Percentiles rank a stretch among this genome's conserved stretches.
phyloP scores from a whole-genome alignment of 2,797 vertebrate genomes.

The Apogon talboti region DNA sequence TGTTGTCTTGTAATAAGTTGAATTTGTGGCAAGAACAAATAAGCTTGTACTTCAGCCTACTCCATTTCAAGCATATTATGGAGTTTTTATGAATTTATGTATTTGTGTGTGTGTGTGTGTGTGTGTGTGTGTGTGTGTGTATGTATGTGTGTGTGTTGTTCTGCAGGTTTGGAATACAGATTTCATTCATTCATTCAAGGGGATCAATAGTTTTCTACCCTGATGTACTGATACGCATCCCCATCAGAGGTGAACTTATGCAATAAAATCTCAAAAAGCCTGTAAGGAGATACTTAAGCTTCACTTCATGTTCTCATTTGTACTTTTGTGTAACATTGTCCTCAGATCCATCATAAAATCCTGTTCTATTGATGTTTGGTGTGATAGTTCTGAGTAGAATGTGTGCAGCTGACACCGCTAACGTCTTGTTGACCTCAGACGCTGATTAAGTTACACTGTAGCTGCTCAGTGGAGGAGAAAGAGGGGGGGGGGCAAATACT shows the following conservation, averaged over 20 bases:
- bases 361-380: conserved; percentile 21
- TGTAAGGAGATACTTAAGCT: neutral
- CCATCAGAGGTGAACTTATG: conserved; percentile 5
- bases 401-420: conserved; percentile 50
- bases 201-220: no score
- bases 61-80: no score
- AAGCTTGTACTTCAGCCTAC: no score
- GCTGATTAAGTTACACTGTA: conserved; percentile 61
- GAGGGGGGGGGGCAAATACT: conserved; percentile 27
- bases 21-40: no score
- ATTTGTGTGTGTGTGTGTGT: no score
- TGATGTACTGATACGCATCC: neutral
- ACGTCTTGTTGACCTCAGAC: conserved; percentile 65
- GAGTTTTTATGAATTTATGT: no score
- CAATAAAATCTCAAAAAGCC: neutral
- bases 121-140: no score
- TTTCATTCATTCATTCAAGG: no score
- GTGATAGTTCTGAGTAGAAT: conserved; percentile 45
- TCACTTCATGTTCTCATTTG: neutral
- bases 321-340: conserved; percentile 14
- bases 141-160: no score
- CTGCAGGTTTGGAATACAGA: no score
- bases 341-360: conserved; percentile 6
- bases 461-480: conserved; percentile 22
- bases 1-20: no score